Conservation (phyloP, 2,113 vertebrate genomes). For the Colinus virginianus region DNA sequence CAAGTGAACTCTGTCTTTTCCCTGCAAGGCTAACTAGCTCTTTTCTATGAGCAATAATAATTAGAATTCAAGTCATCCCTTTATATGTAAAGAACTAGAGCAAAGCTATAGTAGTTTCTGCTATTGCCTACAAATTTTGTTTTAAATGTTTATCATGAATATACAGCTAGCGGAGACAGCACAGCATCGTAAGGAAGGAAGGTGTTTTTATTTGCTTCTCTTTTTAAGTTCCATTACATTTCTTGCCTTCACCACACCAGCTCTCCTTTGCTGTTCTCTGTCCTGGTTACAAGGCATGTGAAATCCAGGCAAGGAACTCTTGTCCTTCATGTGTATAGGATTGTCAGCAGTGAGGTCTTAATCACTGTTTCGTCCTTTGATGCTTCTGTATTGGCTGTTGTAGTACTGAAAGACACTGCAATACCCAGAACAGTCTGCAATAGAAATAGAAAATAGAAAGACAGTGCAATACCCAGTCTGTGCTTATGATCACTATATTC, state of each 20-base stretch:
- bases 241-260: not conserved
- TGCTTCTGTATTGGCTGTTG: not conserved
- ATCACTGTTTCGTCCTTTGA: not conserved
- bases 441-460: too few relatives aligned
- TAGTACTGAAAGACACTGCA: rapidly evolving
- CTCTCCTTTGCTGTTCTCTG: not conserved
- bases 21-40: not conserved
- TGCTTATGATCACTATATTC: rapidly evolving
- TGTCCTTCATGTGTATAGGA: rapidly evolving
- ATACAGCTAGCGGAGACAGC: not conserved
- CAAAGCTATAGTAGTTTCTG: not conserved
- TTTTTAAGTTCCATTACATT: too few relatives aligned
- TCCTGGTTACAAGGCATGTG: not conserved
- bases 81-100: not conserved
- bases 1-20: too few relatives aligned
- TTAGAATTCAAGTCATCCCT: not conserved
- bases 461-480: rapidly evolving
- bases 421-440: not conserved
- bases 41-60: not conserved
- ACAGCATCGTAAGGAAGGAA: not conserved
- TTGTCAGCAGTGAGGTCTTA: rapidly evolving
- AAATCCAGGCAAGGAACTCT: not conserved
- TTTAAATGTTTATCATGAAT: not conserved
- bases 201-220: not conserved
- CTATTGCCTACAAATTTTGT: not conserved